Evolutionary conservation across 2,888 invertebrate species (phyloP), one percentile per base, ranked within the genome.

Genomic region (Alloscopus bannaensis): DNA sequence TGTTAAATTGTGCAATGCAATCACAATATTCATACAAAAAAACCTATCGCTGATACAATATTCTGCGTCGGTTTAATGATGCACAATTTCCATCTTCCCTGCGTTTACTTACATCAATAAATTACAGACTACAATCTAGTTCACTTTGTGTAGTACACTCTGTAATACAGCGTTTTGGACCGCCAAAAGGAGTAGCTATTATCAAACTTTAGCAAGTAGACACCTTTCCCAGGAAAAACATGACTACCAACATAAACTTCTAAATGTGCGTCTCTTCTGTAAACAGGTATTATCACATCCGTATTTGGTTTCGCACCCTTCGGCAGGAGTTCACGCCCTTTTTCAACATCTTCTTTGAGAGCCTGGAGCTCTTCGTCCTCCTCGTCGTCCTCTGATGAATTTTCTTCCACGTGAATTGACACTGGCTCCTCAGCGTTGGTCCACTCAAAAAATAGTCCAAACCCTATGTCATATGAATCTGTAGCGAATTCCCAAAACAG

Each of bases 401-500:
- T 83, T 57, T 99, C 99, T 16, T 95, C 95, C 6, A 99, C 95
- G 88, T 99, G 97, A 1, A 99, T 95, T 0, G 98, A 97, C 3
- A 97, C 96, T 47, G 91, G 94, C 50, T 94, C 93, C 0, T 94
- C 92, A 1, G 96, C 92, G 88, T 94, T 96, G 68, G 94, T 95
- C 97, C 98, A 99, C 90, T 99, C 99, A 88, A 99, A 99, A 89
- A 95, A 98, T 62, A 99, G 92, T 0, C 99, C 99, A 89, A 99
- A 99, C 88, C 93, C 97, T 87, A 99, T 95, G 88, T 99, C 99
- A 87, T 98, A 99, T 88, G 93, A 93, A 88, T 99, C 99, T 0
- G 99, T 99, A 16, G 98, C 98, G 88, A 99, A 99, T 90, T 99
- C 99, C 99, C 99, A 99, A 89, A 97, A 99, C 45, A 99, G 90